Conservation (phyloP, 2,113 vertebrate genomes). For the Pantherophis guttatus region DNA sequence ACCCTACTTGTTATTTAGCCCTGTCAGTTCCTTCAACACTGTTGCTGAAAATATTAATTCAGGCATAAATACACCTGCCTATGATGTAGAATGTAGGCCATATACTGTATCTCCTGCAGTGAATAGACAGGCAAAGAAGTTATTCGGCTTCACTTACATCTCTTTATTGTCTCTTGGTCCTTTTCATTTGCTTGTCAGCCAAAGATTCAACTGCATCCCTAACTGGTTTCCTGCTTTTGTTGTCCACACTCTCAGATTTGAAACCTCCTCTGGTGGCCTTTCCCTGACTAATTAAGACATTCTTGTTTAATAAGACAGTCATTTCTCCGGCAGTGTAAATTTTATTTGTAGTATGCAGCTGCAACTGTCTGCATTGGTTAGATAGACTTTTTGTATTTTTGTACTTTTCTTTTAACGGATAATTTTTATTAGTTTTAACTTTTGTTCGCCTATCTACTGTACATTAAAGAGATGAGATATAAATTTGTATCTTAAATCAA, state of each 20-base stretch:
- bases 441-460: not conserved
- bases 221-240: not conserved
- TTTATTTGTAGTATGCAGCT: not conserved
- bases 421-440: not conserved
- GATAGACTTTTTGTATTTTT: not conserved
- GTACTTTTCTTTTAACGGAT: not conserved
- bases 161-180: not conserved
- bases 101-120: not conserved
- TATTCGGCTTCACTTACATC: not conserved
- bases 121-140: not conserved
- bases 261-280: not conserved
- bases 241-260: not conserved
- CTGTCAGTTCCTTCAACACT: not conserved
- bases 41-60: not conserved
- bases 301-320: not conserved
- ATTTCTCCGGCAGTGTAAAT: not conserved
- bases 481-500: not conserved
- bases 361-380: not conserved
- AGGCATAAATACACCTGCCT: not conserved
- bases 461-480: not conserved
- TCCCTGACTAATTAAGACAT: not conserved
- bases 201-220: not conserved
- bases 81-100: not conserved
- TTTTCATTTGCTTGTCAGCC: not conserved
- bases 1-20: not conserved